Percentiles rank a stretch among this genome's conserved stretches.
phyloP scores from a whole-genome alignment of 1,140 invertebrate species.

The Bradynema listronoti region DNA sequence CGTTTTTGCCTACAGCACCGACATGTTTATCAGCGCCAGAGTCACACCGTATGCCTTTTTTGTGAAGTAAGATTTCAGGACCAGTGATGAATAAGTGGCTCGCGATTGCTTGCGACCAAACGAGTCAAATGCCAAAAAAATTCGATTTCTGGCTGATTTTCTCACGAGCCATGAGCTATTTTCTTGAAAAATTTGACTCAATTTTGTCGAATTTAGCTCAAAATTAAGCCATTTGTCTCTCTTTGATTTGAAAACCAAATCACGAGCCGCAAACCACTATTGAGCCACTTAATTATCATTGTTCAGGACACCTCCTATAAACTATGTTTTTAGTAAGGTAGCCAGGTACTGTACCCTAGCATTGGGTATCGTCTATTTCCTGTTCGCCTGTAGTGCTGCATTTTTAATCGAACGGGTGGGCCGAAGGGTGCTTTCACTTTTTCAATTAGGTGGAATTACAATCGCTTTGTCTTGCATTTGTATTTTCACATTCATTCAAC shows the following conservation, averaged over 20 bases:
- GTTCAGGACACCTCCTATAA: background rate
- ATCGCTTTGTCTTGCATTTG: conserved; percentile 40
- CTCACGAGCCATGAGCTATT: background rate
- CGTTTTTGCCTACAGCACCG: conserved; percentile 52
- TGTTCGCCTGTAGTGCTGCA: conserved; percentile 49
- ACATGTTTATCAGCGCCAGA: conserved; percentile 51
- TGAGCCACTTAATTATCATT: background rate
- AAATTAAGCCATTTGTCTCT: background rate
- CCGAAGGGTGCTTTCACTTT: conserved; percentile 42
- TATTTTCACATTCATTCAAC: conserved; percentile 46
- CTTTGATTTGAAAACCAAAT: background rate
- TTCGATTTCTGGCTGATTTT: background rate
- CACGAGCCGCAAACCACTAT: no score
- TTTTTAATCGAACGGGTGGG: conserved; percentile 49
- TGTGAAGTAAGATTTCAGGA: background rate
- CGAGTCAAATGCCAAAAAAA: background rate
- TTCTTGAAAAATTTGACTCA: background rate
- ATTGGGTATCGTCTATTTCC: conserved; percentile 52
- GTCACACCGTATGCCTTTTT: conserved; percentile 27
- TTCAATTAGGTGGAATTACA: conserved; percentile 44
- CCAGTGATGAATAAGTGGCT: background rate
- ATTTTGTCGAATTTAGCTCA: no score
- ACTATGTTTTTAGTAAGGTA: conserved; percentile 13
- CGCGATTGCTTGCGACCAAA: background rate
- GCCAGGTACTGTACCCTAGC: conserved; percentile 48